Conservation (phyloP, 2,888 invertebrate species). For the Meloe dianella region DNA sequence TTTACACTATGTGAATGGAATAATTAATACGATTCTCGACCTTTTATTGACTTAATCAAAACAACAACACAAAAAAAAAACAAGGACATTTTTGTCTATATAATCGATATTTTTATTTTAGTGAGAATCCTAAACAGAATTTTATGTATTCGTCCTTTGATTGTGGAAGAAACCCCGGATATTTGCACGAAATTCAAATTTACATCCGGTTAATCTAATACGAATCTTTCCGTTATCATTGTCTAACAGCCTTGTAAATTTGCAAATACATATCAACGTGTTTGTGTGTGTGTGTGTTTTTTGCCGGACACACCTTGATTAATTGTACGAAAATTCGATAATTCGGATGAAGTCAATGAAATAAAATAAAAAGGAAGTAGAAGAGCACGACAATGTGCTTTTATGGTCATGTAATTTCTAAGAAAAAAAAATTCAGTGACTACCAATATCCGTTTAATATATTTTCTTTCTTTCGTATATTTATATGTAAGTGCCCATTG, state of each 20-base stretch:
- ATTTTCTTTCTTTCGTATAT: constrained; percentile 14
- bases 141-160: neutral
- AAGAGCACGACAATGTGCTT: neutral
- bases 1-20: neutral
- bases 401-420: neutral
- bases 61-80: constrained; percentile 6
- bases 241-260: neutral
- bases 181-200: neutral
- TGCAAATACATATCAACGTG: too few relatives aligned
- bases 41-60: constrained; percentile 1
- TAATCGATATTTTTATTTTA: neutral
- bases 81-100: constrained; percentile 8
- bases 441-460: constrained; percentile 11
- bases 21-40: constrained; percentile 9
- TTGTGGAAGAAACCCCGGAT: neutral
- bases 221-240: neutral
- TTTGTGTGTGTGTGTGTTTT: too few relatives aligned
- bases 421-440: constrained; percentile 16
- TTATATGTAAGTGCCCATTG: constrained; percentile 17
- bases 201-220: neutral
- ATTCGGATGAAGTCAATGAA: neutral
- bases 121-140: neutral
- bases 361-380: neutral
- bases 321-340: neutral
- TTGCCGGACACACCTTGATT: neutral